Conservation (phyloP, 2,113 vertebrate genomes). For the Heptranchias perlo region DNA sequence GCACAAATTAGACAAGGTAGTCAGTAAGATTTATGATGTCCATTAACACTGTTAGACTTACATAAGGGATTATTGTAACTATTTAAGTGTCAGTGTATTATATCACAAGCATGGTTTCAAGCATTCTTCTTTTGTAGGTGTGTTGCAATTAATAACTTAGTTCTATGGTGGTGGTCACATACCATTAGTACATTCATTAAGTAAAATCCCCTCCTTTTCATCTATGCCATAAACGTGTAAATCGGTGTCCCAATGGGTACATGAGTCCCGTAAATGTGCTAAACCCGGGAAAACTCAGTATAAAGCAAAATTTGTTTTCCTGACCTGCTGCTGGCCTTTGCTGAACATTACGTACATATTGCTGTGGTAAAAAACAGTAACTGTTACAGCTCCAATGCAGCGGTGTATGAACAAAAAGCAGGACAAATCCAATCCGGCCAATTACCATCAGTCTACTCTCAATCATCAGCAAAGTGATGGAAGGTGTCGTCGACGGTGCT, state of each 20-base stretch:
- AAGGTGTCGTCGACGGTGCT: too few species aligned
- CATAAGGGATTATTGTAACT: constrained; percentile 38
- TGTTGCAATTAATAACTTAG: constrained; percentile 26
- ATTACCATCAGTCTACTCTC: too few species aligned
- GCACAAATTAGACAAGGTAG: constrained; percentile 38
- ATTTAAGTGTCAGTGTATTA: constrained; percentile 38
- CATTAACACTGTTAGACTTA: constrained; percentile 38
- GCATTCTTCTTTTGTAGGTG: neutral
- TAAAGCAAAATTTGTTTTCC: neutral
- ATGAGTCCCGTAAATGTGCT: neutral
- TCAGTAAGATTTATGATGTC: constrained; percentile 37
- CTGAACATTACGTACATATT: neutral
- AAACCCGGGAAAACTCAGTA: neutral
- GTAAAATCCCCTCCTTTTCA: neutral
- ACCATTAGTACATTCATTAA: neutral
- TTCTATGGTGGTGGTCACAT: constrained; percentile 7
- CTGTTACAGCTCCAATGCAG: neutral
- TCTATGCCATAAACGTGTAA: neutral
- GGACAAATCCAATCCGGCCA: too few species aligned
- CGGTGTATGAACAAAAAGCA: too few species aligned
- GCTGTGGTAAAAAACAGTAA: neutral
- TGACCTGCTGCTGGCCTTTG: neutral
- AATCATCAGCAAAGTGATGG: too few species aligned
- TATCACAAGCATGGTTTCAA: constrained; percentile 28
- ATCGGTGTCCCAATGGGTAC: neutral